Evolutionary conservation across 2,888 invertebrate species (phyloP).

Genomic region (Tenthredo notha): DNA sequence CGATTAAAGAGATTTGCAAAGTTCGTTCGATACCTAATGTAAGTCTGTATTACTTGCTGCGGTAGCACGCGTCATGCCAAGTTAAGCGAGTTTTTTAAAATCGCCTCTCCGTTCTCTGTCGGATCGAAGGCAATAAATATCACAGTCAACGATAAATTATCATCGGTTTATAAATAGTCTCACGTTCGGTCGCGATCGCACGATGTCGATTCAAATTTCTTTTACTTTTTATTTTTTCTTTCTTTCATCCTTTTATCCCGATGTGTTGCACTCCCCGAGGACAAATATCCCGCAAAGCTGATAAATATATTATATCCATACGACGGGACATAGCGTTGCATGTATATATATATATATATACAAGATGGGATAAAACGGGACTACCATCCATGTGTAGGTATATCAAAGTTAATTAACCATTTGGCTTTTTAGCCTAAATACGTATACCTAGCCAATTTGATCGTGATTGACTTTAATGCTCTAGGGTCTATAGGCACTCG

Average conservation of each 20-base stretch:
- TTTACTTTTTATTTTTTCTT: background rate
- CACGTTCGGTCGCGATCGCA: conserved; percentile 56
- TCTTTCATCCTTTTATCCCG: conserved; percentile 5
- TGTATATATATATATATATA: background rate
- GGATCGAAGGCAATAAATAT: conserved; percentile 48
- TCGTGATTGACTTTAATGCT: conserved; percentile 44
- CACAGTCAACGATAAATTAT: conserved; percentile 65
- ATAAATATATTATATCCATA: conserved; percentile 10
- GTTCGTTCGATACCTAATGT: background rate
- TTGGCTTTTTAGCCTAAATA: conserved; percentile 10
- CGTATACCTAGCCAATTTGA: background rate
- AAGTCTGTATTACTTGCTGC: background rate
- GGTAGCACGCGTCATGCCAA: conserved; percentile 37
- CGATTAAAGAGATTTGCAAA: background rate
- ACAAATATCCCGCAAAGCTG: conserved; percentile 48
- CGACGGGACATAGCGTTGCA: background rate
- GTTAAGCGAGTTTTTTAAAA: background rate
- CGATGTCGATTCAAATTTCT: conserved; percentile 31
- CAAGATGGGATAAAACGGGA: conserved; percentile 16
- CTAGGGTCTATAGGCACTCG: background rate
- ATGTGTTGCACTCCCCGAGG: conserved; percentile 21
- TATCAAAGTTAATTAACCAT: conserved; percentile 28
- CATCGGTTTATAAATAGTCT: conserved; percentile 68
- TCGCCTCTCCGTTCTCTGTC: background rate
- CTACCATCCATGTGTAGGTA: background rate